Evolutionary conservation across 1,140 invertebrate species (phyloP), one percentile per base, ranked within the genome.

Genomic region (Solen grandis): DNA sequence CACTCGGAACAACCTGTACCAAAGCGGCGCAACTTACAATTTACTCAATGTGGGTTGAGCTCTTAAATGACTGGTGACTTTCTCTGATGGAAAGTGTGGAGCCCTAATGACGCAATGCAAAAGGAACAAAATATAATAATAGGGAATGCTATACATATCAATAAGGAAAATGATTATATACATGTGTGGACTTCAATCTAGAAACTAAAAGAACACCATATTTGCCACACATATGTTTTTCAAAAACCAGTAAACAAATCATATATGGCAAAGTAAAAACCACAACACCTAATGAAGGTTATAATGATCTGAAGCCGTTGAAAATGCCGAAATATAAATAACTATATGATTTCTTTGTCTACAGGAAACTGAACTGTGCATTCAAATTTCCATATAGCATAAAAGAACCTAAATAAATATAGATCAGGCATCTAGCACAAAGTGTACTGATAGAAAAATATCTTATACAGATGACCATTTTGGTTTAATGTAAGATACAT

Each of bases 71-170:
- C 52, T 79, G 76, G 33, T 79, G 76, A 33, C 52, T 79, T 33
- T 79, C 76, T n/a, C 76, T 65, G 55, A 79, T 70, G 35, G 65
- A 60, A 57, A 79, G 27, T 36, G 65, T 54, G 31, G 76, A 25
- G n/a, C 76, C 76, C 76, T 79, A 36, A 41, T 36, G 16, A 55
- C n/a, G 59, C 29, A 76, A 27, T 60, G 35, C 19, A 46, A 27
- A 16, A 66, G 46, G 38, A 22, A 38, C 36, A 36, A 16, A 65
- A 19, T 8, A 36, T 52, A 75, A 54, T 36, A 76, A 54, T 52
- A n/a, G n/a, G n/a, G n/a, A n/a, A n/a, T n/a, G n/a, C n/a, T n/a
- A n/a, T n/a, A n/a, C n/a, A n/a, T n/a, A n/a, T n/a, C n/a, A 52
- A 76, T 22, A 54, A 63, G 41, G 19, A 10, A 65, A 75, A 19